A percentile compares a stretch with the other conserved stretches of the same genome.
These are phyloP conservation scores for Chloroceryle aenea DNA, from an alignment of 2,113 vertebrate genomes.

Conservation along the genomic window DNA sequence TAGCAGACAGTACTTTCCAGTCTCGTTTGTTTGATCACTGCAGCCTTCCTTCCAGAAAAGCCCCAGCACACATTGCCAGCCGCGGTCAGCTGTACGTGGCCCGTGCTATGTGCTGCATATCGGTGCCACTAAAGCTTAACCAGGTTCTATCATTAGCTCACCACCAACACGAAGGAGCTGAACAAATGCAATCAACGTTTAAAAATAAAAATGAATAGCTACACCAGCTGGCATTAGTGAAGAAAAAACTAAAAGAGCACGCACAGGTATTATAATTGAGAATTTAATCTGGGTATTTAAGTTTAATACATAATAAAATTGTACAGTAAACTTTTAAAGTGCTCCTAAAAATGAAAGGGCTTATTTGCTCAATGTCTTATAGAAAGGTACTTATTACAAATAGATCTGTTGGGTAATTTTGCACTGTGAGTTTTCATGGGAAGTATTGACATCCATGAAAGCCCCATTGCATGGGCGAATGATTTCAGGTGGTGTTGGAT, in stretches of 20 bases:
- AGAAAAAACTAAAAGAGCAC: background rate
- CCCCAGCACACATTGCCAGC: background rate
- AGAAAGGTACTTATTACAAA: background rate
- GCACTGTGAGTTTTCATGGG: background rate
- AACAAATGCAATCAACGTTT: slow-evolving; percentile 1
- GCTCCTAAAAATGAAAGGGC: slow-evolving; percentile 11
- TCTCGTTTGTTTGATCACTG: background rate
- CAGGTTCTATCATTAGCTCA: background rate
- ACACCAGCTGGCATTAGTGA: background rate
- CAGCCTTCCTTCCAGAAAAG: background rate
- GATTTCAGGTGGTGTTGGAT: background rate
- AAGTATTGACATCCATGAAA: background rate
- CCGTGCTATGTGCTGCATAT: background rate
- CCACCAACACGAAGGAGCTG: background rate
- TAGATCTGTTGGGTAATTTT: background rate
- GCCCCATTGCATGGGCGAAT: background rate
- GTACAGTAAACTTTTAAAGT: slow-evolving; percentile 33
- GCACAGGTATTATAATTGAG: background rate
- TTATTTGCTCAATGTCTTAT: background rate
- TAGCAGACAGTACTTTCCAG: background rate
- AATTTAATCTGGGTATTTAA: slow-evolving; percentile 37
- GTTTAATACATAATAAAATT: slow-evolving; percentile 35
- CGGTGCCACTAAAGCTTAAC: background rate
- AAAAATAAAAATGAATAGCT: background rate
- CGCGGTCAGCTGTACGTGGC: background rate